Conservation (phyloP, 2,797 vertebrate species). For the Sternarchorhynchus goeldii region DNA sequence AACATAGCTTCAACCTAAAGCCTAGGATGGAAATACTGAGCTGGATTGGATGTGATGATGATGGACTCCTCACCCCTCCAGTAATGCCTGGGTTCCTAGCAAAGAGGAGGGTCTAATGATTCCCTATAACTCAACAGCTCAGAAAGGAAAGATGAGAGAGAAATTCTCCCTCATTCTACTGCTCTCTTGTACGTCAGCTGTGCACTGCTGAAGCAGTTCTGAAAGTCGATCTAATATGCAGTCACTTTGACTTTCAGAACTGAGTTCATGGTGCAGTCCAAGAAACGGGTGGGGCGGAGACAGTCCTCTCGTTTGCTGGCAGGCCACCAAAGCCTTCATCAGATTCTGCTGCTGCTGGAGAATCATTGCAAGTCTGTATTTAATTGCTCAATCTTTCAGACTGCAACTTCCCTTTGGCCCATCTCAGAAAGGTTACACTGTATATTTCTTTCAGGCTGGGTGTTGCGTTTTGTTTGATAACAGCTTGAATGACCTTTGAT, state of each 20-base stretch:
- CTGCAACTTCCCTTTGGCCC: background rate
- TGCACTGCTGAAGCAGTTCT: background rate
- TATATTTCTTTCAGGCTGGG: background rate
- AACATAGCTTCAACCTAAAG: background rate
- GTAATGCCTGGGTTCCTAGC: slow-evolving; percentile 18
- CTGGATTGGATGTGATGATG: background rate
- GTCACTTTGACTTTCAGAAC: slow-evolving; percentile 13
- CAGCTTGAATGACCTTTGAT: background rate
- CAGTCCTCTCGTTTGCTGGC: background rate
- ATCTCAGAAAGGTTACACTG: too few relatives aligned
- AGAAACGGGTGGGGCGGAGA: background rate
- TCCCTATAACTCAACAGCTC: background rate
- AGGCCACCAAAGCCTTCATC: slow-evolving; percentile 7
- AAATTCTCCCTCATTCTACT: slow-evolving; percentile 16
- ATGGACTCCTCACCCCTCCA: background rate
- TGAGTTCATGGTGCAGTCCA: background rate
- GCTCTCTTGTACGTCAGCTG: background rate
- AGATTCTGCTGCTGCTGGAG: background rate
- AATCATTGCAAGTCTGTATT: background rate
- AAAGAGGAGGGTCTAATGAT: slow-evolving; percentile 47
- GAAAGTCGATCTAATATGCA: background rate
- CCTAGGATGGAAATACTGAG: slow-evolving; percentile 4
- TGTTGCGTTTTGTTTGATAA: background rate
- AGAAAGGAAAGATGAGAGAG: background rate
- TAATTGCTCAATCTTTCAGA: background rate